These are phyloP conservation scores for Rotaria macrura DNA, from an alignment of 2,888 invertebrate species.

Conservation along the genomic window DNA sequence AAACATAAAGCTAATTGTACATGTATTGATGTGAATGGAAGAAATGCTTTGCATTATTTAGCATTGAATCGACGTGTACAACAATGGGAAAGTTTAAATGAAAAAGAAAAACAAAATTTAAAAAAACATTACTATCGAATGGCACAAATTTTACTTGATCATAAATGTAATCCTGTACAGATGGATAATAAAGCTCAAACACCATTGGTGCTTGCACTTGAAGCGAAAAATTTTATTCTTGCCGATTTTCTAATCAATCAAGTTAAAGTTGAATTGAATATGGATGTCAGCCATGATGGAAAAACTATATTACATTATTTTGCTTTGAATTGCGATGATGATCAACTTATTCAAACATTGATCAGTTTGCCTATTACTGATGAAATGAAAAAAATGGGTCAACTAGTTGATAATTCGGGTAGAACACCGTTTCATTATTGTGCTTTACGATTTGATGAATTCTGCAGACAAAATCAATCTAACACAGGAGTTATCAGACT, in stretches of 20 bases:
- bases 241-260: background rate
- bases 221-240: background rate
- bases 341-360: background rate
- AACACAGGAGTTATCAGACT: background rate
- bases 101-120: background rate
- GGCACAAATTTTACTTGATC: slow-evolving; percentile 15
- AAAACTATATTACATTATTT: slow-evolving; percentile 12
- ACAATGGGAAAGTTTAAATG: background rate
- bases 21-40: slow-evolving; percentile 18
- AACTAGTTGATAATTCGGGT: background rate
- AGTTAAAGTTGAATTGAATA: background rate
- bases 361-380: background rate
- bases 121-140: background rate
- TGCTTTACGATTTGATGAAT: background rate
- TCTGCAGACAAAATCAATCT: background rate
- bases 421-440: background rate
- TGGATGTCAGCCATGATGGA: background rate
- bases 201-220: slow-evolving; percentile 21
- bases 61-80: background rate
- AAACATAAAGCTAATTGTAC: slow-evolving; percentile 26
- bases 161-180: slow-evolving; percentile 23
- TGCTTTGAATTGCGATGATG: background rate
- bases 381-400: background rate
- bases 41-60: slow-evolving; percentile 33
- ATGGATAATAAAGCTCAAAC: slow-evolving; percentile 15